Base-by-base conservation (phyloP, 92 coral and sea anemone species). In the Bergia puertoricense region DNA sequence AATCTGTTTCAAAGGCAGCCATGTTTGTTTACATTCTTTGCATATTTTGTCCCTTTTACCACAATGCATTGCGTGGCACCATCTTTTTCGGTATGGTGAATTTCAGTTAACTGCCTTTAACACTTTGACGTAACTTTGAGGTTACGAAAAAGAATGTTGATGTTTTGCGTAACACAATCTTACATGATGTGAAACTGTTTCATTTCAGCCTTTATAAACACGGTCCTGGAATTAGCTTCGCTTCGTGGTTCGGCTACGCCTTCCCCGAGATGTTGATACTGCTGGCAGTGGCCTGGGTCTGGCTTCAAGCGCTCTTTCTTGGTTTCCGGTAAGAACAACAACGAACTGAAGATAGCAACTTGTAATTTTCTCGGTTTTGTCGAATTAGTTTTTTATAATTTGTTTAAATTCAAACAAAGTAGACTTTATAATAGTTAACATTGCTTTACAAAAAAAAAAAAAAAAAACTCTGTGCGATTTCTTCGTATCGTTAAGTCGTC, bases 201-300 rank as follows among this genome's bases (percentile, higher is more conserved):
- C 71, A 57, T 92, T 83, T 16, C 90, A 97, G 99, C 71, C 88
- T 97, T n/a, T 94, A 88, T 84, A 93, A 94, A 13, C 85, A 92
- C n/a, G 91, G 99, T 44, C 98, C 98, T 45, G 98, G 99, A 13
- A 91, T 97, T 18, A 94, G 99, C 16, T 97, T 97, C 85, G 99
- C 99, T 48, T 62, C 91, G 73, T 97, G 99, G 99, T 97, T 97
- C 74, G 91, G 92, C 80, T 97, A 89, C 88, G 98, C 99, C 4
- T 97, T 95, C 90, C 99, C 99, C 74, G 95, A 97, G 93, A 97
- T 97, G 99, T 83, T 94, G 57, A 41, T 97, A 0, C 91, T 97
- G 41, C 82, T 97, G 59, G 75, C 92, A 37, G 95, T 97, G 5
- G 95, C 99, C n/a, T 97, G 99, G 99, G 42, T 94, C 18, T 97